Percentiles rank a stretch among this genome's conserved stretches.
phyloP scores from a whole-genome alignment of 2,113 vertebrate genomes.

The Crocuta crocuta region DNA sequence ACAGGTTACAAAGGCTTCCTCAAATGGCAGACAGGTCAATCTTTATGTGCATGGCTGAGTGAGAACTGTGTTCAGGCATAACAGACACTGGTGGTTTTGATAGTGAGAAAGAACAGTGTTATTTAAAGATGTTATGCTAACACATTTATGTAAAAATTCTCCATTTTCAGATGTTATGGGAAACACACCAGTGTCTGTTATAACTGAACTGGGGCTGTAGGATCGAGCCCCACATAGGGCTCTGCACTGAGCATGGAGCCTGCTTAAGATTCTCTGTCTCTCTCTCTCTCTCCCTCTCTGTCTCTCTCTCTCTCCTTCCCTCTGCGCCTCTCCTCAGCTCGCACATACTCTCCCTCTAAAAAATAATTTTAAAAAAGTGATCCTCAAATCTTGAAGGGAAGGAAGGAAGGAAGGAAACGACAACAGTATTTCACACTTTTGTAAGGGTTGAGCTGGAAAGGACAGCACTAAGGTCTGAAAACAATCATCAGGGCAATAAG shows the following conservation, averaged over 20 bases:
- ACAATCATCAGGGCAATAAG: not conserved
- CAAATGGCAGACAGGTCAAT: not conserved
- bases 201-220: too few species aligned
- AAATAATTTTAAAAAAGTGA: too few species aligned
- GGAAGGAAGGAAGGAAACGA: too few species aligned
- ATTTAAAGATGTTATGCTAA: not conserved
- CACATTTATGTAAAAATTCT: not conserved
- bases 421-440: conserved; percentile 11
- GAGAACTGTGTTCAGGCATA: not conserved
- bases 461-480: not conserved
- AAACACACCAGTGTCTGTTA: not conserved
- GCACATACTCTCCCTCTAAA: too few species aligned
- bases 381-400: too few species aligned
- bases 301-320: too few species aligned
- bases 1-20: not conserved
- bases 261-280: too few species aligned
- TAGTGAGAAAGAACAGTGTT: not conserved
- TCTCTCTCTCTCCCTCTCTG: too few species aligned
- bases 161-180: not conserved
- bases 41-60: not conserved
- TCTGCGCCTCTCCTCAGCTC: too few species aligned
- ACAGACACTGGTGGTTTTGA: not conserved
- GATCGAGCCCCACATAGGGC: too few species aligned
- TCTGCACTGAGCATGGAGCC: too few species aligned
- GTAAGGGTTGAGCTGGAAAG: not conserved